Percentiles rank a stretch among this genome's conserved stretches.
These are phyloP conservation scores for Anthonomus grandis DNA, from an alignment of 1,140 invertebrate genomes.

Conservation along the genomic window DNA sequence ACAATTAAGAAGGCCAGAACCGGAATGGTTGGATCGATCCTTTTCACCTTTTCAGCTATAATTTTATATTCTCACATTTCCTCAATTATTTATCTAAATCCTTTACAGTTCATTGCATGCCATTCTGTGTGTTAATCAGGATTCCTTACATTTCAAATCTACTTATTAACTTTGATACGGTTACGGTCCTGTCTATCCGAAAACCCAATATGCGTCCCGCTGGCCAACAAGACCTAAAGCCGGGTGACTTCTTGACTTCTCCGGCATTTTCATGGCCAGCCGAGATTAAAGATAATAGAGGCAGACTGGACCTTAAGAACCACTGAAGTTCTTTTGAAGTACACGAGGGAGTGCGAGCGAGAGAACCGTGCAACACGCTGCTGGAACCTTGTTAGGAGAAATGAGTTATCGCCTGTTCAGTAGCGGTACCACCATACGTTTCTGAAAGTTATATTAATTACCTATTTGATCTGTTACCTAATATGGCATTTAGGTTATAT, in stretches of 20 bases:
- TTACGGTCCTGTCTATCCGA: too few relatives aligned
- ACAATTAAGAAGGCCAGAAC: not conserved
- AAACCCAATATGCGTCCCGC: not conserved
- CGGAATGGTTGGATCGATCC: too few relatives aligned
- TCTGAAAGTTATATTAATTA: too few relatives aligned
- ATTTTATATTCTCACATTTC: too few relatives aligned
- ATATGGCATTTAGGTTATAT: too few relatives aligned
- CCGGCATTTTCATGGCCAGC: slow-evolving; percentile 1
- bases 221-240: not conserved
- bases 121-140: too few relatives aligned
- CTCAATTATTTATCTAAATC: too few relatives aligned
- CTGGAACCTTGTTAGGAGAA: slow-evolving; percentile 14
- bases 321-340: slow-evolving; percentile 8
- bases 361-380: slow-evolving; percentile 3
- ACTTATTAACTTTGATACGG: too few relatives aligned
- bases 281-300: slow-evolving; percentile 33
- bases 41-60: too few relatives aligned
- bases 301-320: slow-evolving; percentile 23
- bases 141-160: too few relatives aligned
- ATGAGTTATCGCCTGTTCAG: slow-evolving; percentile 10
- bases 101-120: too few relatives aligned
- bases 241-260: slow-evolving; percentile 10
- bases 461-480: too few relatives aligned
- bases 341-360: slow-evolving; percentile 23
- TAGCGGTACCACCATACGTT: not conserved